A percentile compares a stretch with the other conserved stretches of the same genome.
Conservation (phyloP, 2,888 invertebrate genomes). For the Chalcis sispes region DNA sequence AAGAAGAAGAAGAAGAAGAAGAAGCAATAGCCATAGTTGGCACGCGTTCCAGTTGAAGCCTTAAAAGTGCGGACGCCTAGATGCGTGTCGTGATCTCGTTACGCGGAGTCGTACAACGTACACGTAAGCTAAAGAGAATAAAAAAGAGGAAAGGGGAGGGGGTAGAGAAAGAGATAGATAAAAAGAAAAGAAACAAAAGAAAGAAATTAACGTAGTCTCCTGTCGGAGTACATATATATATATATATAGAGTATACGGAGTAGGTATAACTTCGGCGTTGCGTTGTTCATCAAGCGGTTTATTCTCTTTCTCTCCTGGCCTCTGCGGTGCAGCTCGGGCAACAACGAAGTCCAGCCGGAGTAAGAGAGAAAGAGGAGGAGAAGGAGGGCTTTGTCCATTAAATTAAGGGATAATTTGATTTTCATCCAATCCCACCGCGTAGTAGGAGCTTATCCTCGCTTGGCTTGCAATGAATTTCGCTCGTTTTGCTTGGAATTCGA, state of each 20-base stretch:
- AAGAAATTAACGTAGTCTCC: slow-evolving; percentile 9
- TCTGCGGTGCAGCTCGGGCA: no score
- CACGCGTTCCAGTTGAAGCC: slow-evolving; percentile 72
- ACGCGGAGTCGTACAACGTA: no score
- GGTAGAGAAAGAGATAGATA: background rate
- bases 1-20: slow-evolving; percentile 40
- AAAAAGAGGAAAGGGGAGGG: background rate
- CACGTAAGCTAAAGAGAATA: background rate
- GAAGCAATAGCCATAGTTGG: slow-evolving; percentile 57
- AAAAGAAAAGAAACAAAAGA: no score
- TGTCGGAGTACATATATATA: background rate
- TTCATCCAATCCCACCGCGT: slow-evolving; percentile 16
- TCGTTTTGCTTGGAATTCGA: slow-evolving; percentile 22
- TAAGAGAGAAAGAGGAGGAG: background rate
- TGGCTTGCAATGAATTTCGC: slow-evolving; percentile 23
- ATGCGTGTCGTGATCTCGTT: slow-evolving; percentile 68
- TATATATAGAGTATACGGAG: no score
- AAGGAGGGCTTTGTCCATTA: slow-evolving; percentile 36
- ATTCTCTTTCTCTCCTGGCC: background rate
- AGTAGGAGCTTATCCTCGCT: slow-evolving; percentile 19
- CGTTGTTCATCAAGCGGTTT: slow-evolving; percentile 5
- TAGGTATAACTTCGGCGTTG: no score
- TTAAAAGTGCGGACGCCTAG: slow-evolving; percentile 62
- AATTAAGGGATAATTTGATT: slow-evolving; percentile 53
- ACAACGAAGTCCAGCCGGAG: no score